Evolutionary conservation across 2,888 invertebrate genomes (phyloP), one percentile per base, ranked within the genome.

Genomic region (Leptinotarsa juncta): DNA sequence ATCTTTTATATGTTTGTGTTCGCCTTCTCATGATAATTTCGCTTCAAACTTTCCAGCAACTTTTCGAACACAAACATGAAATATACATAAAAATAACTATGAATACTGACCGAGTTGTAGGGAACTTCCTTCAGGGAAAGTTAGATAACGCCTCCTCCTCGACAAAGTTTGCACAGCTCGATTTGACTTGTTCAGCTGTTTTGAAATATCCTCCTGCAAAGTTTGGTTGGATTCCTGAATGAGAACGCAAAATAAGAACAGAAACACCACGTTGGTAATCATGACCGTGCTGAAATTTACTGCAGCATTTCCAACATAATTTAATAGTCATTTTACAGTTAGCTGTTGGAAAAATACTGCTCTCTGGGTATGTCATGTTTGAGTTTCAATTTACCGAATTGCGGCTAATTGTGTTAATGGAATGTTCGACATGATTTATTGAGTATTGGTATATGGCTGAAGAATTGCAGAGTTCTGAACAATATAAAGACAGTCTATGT

Each of bases 101-200:
- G 15, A 67, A 69, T 80, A 82, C 85, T 82, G 80, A 88, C 88
- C 87, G 76, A 88, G 78, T 82, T 88, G 88, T 72, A 90, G 86
- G 55, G 89, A 87, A 79, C 83, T 84, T 71, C 82, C 83, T 49
- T 79, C 77, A 15, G 83, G 83, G 72, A 83, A 83, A n/a, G 79
- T 77, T 32, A 83, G 78, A 80, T 83, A 83, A n/a, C 83, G 78
- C 50, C 81, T 75, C 74, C 78, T 80, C 77, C 83, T 76, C 15
- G 82, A 81, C 66, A 83, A 78, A 77, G 69, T 76, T 57, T 73
- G 78, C 57, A 65, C 73, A 77, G 79, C 78, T 32, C 72, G 78
- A 66, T 76, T 77, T 67, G 73, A 79, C 75, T 79, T 77, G 72
- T 81, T 79, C 72, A 80, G 77, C 66, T 77, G 73, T 42, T 73